Base-by-base conservation (phyloP, 2,888 invertebrate genomes). In the Pyrocoelia pectoralis region DNA sequence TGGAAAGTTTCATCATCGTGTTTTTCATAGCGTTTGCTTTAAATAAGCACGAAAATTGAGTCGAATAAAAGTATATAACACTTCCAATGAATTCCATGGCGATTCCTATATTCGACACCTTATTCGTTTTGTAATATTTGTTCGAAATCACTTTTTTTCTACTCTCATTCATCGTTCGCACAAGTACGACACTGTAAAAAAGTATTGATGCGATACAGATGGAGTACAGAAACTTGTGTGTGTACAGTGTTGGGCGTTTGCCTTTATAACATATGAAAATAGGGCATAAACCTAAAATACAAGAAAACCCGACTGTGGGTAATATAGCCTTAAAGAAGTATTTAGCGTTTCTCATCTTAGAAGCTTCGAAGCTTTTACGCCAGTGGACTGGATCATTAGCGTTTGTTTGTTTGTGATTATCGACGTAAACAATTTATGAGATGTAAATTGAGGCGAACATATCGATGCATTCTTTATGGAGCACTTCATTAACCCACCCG, bases 41-140 rank as follows among this genome's bases (percentile, higher is more conserved):
- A 12, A 50, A 15, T 13, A 63, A 40, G 8, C 63, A 52, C n/a
- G 18, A 49, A 8, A 58, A 41, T n/a, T 49, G 57, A 14, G 54
- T 63, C 18, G 49, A 15, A 13, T 14, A 33, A 9, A 58, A 9
- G 41, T 54, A 54, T 9, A 46, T 33, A 4, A 63, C 49, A 9
- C 63, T 54, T 4, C 54, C 57, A 4, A 29, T 6, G 19, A 58
- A 58, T 15, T 48, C 38, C 12, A 63, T 53, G n/a, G 18, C 50
- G 9, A 63, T 54, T n/a, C 63, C 58, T 2, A 58, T 50, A 19
- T 53, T 63, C 1, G 63, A 48, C 14, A 63, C 50, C 14, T 43
- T 63, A 24, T 63, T 58, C 1, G 38, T 10, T 49, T 54, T 13
- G 10, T 63, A 63, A 28, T 43, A 63, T 28, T 53, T 57, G 10